A percentile compares a stretch with the other conserved stretches of the same genome.
Conservation (phyloP, 2,113 vertebrate species). For the Scytalopus superciliaris region DNA sequence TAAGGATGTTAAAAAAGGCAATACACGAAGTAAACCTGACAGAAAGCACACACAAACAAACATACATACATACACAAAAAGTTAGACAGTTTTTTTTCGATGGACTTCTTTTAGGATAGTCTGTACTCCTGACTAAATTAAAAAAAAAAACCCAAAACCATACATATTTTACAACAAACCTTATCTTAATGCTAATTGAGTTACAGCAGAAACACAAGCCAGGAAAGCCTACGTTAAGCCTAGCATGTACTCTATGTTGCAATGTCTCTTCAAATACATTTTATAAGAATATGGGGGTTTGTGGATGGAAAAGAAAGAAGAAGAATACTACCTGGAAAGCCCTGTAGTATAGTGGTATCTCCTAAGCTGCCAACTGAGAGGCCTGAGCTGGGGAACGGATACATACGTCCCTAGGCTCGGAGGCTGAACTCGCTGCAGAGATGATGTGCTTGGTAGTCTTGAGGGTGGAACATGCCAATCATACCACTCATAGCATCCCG, state of each 20-base stretch:
- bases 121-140: background rate
- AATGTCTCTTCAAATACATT: conserved; percentile 54
- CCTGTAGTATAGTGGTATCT: conserved; percentile 74
- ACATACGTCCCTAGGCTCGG: conserved; percentile 68
- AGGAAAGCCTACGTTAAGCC: conserved; percentile 50
- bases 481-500: conserved; percentile 71
- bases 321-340: conserved; percentile 76
- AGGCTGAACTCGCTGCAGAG: conserved; percentile 76
- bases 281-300: conserved; percentile 48
- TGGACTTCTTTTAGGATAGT: background rate
- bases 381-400: conserved; percentile 71
- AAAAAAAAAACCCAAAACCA: background rate
- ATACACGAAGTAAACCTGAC: conserved; percentile 93
- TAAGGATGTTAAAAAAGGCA: conserved; percentile 94
- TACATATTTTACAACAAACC: background rate
- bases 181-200: conserved; percentile 19
- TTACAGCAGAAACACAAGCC: conserved; percentile 15
- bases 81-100: background rate
- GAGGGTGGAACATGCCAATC: conserved; percentile 75
- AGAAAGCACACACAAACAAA: conserved; percentile 21
- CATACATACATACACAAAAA: conserved; percentile 13
- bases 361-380: conserved; percentile 74
- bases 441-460: conserved; percentile 70
- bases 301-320: conserved; percentile 71
- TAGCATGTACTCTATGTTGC: background rate